Conservation (phyloP, 1,140 invertebrate genomes). For the Dinothrombium tinctorium region DNA sequence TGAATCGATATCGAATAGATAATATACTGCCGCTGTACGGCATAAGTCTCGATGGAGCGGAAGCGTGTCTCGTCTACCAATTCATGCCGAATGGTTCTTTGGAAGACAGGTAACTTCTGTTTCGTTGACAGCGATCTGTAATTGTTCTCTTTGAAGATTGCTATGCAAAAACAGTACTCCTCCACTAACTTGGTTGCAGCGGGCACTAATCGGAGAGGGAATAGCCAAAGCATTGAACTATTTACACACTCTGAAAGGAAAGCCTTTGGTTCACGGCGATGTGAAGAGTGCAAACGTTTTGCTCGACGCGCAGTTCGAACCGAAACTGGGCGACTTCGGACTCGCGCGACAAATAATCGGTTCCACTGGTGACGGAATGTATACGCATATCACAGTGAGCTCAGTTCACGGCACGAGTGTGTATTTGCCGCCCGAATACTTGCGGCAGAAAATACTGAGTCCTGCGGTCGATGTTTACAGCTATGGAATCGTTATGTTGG, state of each 20-base stretch:
- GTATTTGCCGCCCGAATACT: constrained; percentile 76
- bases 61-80: constrained; percentile 76
- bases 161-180: constrained; percentile 24
- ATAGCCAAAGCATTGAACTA: constrained; percentile 68
- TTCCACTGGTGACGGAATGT: background rate
- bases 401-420: constrained; percentile 57
- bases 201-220: constrained; percentile 54
- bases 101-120: constrained; percentile 40
- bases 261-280: constrained; percentile 75
- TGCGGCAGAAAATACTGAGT: constrained; percentile 41
- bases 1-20: constrained; percentile 51
- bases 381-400: constrained; percentile 26
- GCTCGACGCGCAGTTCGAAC: constrained; percentile 57
- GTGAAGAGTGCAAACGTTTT: constrained; percentile 73
- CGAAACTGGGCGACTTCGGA: constrained; percentile 84
- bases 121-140: background rate
- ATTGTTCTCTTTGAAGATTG: constrained; percentile 1
- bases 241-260: constrained; percentile 51
- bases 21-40: constrained; percentile 81
- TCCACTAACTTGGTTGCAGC: constrained; percentile 45
- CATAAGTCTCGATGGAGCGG: constrained; percentile 40
- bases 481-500: constrained; percentile 66
- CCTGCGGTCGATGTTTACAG: constrained; percentile 81
- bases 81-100: constrained; percentile 76
- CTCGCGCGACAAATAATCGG: constrained; percentile 42